Percentiles rank a stretch among this genome's conserved stretches.
Evolutionary conservation across 1,140 invertebrate genomes (phyloP).

Genomic region (Charaxes varanes): DNA sequence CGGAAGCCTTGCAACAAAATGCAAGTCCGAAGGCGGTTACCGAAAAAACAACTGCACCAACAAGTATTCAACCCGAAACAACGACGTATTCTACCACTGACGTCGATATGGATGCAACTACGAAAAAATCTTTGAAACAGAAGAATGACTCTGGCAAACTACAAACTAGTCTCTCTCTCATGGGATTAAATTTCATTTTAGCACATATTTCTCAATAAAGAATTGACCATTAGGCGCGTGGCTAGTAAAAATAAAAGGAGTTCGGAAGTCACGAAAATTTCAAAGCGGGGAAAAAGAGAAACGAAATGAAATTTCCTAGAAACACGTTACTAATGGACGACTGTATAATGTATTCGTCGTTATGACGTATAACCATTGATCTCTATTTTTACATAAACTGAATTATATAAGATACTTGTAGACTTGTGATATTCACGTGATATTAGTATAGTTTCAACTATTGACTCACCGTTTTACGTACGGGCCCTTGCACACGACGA

Average conservation of each 20-base stretch:
- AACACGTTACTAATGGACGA: too few relatives aligned
- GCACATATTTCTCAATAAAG: slow-evolving; percentile 1
- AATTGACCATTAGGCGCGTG: too few relatives aligned
- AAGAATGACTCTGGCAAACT: slow-evolving; percentile 5
- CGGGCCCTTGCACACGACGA: too few relatives aligned
- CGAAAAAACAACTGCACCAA: slow-evolving; percentile 18
- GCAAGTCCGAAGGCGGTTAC: slow-evolving; percentile 21
- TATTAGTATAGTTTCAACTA: slow-evolving; percentile 18
- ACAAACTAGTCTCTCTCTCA: neutral
- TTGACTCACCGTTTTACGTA: too few relatives aligned
- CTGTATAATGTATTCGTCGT: neutral
- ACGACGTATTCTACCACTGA: slow-evolving; percentile 13
- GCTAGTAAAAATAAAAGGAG: too few relatives aligned
- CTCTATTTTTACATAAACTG: slow-evolving; percentile 7
- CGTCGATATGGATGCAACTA: slow-evolving; percentile 12
- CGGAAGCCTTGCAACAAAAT: slow-evolving; percentile 51
- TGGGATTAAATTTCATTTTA: neutral
- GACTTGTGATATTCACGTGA: slow-evolving; percentile 21
- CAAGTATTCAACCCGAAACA: slow-evolving; percentile 10
- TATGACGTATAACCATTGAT: slow-evolving; percentile 1
- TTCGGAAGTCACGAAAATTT: too few relatives aligned
- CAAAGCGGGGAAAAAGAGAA: too few relatives aligned
- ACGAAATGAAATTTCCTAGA: too few relatives aligned
- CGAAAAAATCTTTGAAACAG: slow-evolving; percentile 3
- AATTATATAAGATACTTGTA: slow-evolving; percentile 7